These are phyloP conservation scores for Drosophila fungiperda DNA, from an alignment of 2,888 invertebrate genomes.

Conservation along the genomic window DNA sequence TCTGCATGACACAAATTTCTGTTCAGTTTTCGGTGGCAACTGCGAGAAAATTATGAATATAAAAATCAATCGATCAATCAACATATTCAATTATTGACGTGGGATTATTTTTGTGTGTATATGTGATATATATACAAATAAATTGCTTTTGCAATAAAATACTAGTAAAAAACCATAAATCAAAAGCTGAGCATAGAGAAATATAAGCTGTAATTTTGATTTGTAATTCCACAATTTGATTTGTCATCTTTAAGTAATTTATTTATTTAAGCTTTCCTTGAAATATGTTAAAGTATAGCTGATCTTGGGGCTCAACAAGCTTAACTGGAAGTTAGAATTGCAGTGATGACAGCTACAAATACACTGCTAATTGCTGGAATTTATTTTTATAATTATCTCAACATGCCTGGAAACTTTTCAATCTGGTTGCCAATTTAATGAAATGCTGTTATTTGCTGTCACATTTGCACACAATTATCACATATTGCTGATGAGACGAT, in stretches of 20 bases:
- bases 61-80: conserved; percentile 24
- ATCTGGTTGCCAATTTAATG: not conserved
- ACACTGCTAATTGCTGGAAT: not conserved
- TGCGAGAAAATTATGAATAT: conserved; percentile 28
- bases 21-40: conserved; percentile 7
- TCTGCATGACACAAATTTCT: conserved; percentile 27
- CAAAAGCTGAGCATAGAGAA: not conserved
- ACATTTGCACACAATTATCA: not conserved
- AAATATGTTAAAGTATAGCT: not conserved
- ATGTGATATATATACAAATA: not conserved
- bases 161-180: not conserved
- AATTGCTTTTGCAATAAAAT: not conserved
- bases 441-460: not conserved
- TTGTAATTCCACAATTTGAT: not conserved
- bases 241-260: not conserved
- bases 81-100: conserved; percentile 22
- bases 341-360: not conserved
- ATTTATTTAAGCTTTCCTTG: not conserved
- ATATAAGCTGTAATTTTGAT: not conserved
- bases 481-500: not conserved
- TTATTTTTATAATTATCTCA: too few relatives aligned
- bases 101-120: conserved; percentile 13
- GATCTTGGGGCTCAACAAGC: not conserved
- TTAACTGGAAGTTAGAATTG: not conserved
- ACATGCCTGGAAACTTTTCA: not conserved